phyloP scores from a whole-genome alignment of 2,113 vertebrate genomes.

The Archocentrus centrarchus region DNA sequence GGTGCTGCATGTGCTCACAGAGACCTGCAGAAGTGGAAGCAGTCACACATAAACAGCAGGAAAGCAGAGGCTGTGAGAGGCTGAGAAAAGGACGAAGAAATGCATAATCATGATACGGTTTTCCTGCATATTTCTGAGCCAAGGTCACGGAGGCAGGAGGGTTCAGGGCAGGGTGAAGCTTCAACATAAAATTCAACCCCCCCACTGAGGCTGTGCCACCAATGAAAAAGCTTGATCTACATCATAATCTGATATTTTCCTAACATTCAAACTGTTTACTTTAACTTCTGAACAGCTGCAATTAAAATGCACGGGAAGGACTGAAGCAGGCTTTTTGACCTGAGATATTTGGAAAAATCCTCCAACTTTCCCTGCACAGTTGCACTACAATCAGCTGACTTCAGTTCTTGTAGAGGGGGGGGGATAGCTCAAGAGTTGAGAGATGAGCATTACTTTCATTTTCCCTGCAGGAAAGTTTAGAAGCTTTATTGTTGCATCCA shows the following conservation, averaged over 20 bases:
- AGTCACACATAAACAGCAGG: neutral
- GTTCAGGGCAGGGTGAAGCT: neutral
- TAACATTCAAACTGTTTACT: too few species aligned
- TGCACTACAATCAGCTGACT: too few species aligned
- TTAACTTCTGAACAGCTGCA: too few species aligned
- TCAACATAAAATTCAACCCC: neutral
- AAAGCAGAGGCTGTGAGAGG: slow-evolving; percentile 1
- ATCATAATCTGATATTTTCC: neutral
- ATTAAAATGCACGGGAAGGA: too few species aligned
- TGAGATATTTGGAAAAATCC: too few species aligned
- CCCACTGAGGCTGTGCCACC: neutral
- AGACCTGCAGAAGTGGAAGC: neutral
- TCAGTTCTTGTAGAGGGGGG: too few species aligned
- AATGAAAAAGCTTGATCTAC: neutral
- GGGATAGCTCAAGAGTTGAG: neutral
- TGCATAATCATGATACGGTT: neutral
- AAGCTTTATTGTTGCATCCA: too few species aligned
- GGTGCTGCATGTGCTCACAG: neutral
- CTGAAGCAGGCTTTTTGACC: too few species aligned
- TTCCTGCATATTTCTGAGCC: neutral
- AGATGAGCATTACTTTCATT: neutral
- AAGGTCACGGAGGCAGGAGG: neutral
- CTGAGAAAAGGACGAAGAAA: neutral
- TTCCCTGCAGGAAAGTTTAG: neutral
- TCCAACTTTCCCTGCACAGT: too few species aligned